Base-by-base conservation (phyloP, 2,888 invertebrate species). In the Tenthredo scrophulariae region DNA sequence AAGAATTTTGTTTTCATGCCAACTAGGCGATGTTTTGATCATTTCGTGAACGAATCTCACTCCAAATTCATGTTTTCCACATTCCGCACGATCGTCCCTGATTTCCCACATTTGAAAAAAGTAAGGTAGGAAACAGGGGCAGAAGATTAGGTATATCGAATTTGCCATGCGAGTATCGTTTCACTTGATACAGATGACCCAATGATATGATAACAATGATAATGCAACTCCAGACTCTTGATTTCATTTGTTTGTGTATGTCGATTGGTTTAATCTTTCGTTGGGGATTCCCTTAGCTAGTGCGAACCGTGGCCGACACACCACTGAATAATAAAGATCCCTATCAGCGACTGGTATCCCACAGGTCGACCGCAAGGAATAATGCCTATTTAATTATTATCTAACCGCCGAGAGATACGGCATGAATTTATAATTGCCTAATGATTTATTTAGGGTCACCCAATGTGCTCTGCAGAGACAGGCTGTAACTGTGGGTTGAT, bases 311-410 rank as follows among this genome's bases (percentile, higher is more conserved):
- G 65, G 82, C 50, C 84, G 86, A 85, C 85, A 87, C 87, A 84
- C 84, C 84, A 85, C 86, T 86, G 86, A 86, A 88, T 87, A 87
- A 87, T 87, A 86, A 85, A 87, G 87, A 87, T 87, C 84, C 83
- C 80, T 88, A 88, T 87, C 87, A 86, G 83, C 65, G 62, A 86
- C 75, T 83, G 75, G 70, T 58, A 80, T 86, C 65, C 85, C n/a
- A 46, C 84, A 72, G 85, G 85, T 80, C 85, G 43, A 84, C 84
- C 70, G 84, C 85, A 84, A 87, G 86, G 85, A 87, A 85, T 87
- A 87, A 87, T 85, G 84, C 84, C 85, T 87, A 88, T 88, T 87
- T 88, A 88, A 88, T 88, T 87, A 86, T 88, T 87, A 87, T 88
- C 86, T 86, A 85, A 84, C 86, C 83, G 79, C 80, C 67, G 84